A percentile compares a stretch with the other conserved stretches of the same genome.
These are phyloP conservation scores for Andrena praecox DNA, from an alignment of 2,888 invertebrate species.

Conservation along the genomic window DNA sequence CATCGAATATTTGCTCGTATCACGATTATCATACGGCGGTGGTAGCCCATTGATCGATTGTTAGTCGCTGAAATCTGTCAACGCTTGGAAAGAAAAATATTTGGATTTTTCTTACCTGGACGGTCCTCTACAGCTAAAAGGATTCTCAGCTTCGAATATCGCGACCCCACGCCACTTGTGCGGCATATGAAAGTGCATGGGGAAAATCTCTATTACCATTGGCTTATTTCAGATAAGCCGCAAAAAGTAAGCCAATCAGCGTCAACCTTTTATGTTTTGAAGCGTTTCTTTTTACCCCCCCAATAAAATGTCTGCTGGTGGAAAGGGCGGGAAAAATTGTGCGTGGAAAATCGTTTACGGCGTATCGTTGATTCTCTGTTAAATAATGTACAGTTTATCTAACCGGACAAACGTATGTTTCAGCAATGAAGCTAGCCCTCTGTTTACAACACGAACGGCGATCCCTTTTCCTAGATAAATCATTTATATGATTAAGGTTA, in stretches of 20 bases:
- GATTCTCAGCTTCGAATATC: slow-evolving; percentile 88
- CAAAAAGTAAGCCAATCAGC: slow-evolving; percentile 87
- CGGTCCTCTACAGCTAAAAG: slow-evolving; percentile 87
- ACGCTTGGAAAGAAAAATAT: slow-evolving; percentile 86
- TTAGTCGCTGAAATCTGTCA: slow-evolving; percentile 85
- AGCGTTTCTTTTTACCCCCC: slow-evolving; percentile 86
- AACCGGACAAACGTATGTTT: slow-evolving; percentile 8
- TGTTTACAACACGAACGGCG: neutral
- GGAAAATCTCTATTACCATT: slow-evolving; percentile 85
- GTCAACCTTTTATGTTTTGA: slow-evolving; percentile 85
- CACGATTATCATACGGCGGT: slow-evolving; percentile 63
- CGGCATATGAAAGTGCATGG: slow-evolving; percentile 86
- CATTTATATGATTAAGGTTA: slow-evolving; percentile 69
- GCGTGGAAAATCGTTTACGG: slow-evolving; percentile 40
- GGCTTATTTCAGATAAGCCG: slow-evolving; percentile 87
- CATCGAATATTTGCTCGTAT: slow-evolving; percentile 68
- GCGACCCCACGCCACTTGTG: slow-evolving; percentile 89
- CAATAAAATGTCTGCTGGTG: slow-evolving; percentile 71
- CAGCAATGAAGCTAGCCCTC: neutral
- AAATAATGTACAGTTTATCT: neutral
- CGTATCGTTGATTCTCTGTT: neutral
- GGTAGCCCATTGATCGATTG: slow-evolving; percentile 49
- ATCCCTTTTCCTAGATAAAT: slow-evolving; percentile 17
- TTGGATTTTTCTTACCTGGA: slow-evolving; percentile 87
- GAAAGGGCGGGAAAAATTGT: slow-evolving; percentile 80